These are phyloP conservation scores for Poecile atricapillus DNA, from an alignment of 2,113 vertebrate species.

Conservation along the genomic window DNA sequence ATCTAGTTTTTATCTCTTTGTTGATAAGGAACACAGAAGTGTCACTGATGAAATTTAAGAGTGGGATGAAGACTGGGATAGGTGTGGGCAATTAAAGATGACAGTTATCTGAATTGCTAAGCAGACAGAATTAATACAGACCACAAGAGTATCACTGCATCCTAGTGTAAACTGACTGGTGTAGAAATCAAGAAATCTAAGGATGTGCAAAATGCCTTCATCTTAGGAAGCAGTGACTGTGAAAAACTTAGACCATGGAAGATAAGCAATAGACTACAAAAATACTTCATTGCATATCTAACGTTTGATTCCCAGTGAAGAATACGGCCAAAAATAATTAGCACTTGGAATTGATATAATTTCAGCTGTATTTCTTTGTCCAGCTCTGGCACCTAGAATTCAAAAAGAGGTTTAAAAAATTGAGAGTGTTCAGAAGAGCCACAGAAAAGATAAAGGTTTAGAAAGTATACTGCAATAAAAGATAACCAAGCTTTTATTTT, in stretches of 20 bases:
- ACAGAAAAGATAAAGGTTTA: not conserved
- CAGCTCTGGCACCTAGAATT: not conserved
- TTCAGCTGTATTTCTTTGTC: not conserved
- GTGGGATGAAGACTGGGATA: not conserved
- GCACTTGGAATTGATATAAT: not conserved
- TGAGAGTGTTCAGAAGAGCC: not conserved
- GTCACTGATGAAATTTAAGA: not conserved
- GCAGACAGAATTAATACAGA: not conserved
- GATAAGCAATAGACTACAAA: not conserved
- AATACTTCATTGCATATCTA: not conserved
- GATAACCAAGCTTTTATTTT: not conserved
- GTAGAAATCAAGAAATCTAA: not conserved
- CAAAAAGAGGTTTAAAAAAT: not conserved
- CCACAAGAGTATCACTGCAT: not conserved
- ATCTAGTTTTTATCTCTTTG: not conserved
- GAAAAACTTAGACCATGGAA: not conserved
- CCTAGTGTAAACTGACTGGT: not conserved
- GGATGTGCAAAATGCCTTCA: rapidly evolving
- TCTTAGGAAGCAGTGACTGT: not conserved
- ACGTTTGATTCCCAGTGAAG: not conserved
- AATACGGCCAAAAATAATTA: not conserved
- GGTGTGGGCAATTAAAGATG: not conserved
- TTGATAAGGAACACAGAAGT: not conserved
- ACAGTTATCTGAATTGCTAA: not conserved
- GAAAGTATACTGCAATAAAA: not conserved